Evolutionary conservation across 2,888 invertebrate genomes (phyloP).

Genomic region (Sarcophaga variegata): DNA sequence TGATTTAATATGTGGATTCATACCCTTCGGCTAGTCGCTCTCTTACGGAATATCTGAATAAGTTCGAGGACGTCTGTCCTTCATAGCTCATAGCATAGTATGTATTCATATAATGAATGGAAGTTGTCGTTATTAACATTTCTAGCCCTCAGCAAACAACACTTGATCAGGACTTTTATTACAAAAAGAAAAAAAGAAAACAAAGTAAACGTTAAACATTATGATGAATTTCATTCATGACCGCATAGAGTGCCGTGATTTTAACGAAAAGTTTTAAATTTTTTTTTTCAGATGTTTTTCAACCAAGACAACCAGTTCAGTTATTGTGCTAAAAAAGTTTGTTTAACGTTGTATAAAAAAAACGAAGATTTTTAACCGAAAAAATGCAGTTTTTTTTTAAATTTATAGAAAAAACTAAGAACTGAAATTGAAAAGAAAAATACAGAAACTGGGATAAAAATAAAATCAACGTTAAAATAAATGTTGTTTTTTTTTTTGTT

Average conservation of each 20-base stretch:
- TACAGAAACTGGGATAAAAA: conserved; percentile 10
- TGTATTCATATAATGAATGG: too few relatives aligned
- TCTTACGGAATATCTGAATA: too few relatives aligned
- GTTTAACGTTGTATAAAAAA: conserved; percentile 55
- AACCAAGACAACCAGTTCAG: neutral
- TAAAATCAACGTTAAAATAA: conserved; percentile 27
- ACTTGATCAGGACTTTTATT: too few relatives aligned
- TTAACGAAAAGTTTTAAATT: conserved; percentile 49
- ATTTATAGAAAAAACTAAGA: neutral
- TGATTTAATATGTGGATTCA: too few relatives aligned
- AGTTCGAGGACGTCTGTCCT: too few relatives aligned
- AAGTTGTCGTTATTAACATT: too few relatives aligned
- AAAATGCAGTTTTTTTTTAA: conserved; percentile 41
- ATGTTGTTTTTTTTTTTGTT: neutral
- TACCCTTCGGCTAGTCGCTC: too few relatives aligned
- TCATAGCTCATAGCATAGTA: too few relatives aligned
- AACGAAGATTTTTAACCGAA: conserved; percentile 25
- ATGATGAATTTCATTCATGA: conserved; percentile 65
- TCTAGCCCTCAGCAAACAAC: too few relatives aligned
- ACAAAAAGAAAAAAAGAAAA: neutral
- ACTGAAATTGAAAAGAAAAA: neutral
- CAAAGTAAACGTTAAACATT: conserved; percentile 37
- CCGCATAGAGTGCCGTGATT: conserved; percentile 51
- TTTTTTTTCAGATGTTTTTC: conserved; percentile 30
- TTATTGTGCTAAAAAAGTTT: conserved; percentile 47